Percentiles rank a stretch among this genome's conserved stretches.
Evolutionary conservation across 2,113 vertebrate genomes (phyloP).

Genomic region (Numida meleagris): DNA sequence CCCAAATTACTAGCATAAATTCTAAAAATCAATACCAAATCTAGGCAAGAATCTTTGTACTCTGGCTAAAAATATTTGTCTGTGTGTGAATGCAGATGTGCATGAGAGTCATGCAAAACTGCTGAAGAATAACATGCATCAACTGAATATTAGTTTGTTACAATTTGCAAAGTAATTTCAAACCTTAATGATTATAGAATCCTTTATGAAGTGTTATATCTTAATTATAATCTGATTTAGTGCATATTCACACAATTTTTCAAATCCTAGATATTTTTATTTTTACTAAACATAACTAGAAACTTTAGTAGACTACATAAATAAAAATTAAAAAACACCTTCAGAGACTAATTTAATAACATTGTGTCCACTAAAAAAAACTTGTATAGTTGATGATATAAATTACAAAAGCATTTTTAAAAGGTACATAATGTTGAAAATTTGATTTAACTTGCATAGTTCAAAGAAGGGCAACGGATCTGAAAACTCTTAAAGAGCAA

Average conservation of each 20-base stretch:
- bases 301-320: background rate
- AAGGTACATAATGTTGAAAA: background rate
- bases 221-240: background rate
- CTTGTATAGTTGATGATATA: background rate
- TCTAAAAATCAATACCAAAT: background rate
- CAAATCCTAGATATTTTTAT: background rate
- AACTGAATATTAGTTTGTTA: conserved; percentile 10
- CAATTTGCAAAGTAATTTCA: background rate
- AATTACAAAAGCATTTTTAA: background rate
- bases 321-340: background rate
- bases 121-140: conserved; percentile 22
- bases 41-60: background rate
- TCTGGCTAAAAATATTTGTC: background rate
- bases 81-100: background rate
- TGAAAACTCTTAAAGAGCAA: background rate
- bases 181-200: background rate
- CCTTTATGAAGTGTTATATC: background rate
- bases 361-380: background rate
- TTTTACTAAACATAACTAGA: background rate
- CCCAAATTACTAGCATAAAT: background rate
- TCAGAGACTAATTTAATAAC: background rate
- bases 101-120: conserved; percentile 15
- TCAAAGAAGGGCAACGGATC: background rate
- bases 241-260: background rate
- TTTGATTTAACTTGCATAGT: background rate